Percentiles rank a stretch among this genome's conserved stretches.
Conservation (phyloP, 1,140 invertebrate species). For the Phymastichus coffea region DNA sequence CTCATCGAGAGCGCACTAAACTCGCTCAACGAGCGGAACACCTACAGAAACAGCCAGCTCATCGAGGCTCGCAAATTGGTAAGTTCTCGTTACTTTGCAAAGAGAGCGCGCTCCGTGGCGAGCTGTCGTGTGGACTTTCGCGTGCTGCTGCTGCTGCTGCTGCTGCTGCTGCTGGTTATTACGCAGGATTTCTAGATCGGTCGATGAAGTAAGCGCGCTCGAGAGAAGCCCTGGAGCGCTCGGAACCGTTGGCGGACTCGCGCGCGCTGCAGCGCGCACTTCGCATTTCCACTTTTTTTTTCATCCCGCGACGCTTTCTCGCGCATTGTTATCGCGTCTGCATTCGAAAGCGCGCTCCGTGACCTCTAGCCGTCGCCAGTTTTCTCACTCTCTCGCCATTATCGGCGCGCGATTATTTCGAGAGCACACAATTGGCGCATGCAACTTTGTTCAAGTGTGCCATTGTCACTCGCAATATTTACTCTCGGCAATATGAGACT, state of each 20-base stretch:
- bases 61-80: constrained; percentile 46
- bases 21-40: constrained; percentile 39
- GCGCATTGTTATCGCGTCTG: too few species aligned
- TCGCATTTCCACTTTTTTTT: neutral
- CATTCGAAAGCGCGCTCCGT: too few species aligned
- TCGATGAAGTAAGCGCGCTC: constrained; percentile 10
- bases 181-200: constrained; percentile 13
- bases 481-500: too few species aligned
- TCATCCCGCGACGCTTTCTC: too few species aligned
- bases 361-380: too few species aligned
- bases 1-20: constrained; percentile 39
- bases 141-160: neutral
- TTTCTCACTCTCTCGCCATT: too few species aligned
- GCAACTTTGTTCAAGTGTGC: too few species aligned
- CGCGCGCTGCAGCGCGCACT: neutral
- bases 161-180: neutral
- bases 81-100: constrained; percentile 22
- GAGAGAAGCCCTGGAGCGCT: neutral
- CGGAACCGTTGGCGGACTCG: neutral
- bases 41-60: constrained; percentile 42
- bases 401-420: too few species aligned
- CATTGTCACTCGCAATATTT: too few species aligned
- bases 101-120: neutral
- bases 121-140: neutral
- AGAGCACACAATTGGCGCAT: too few species aligned